phyloP scores from a whole-genome alignment of 2,797 vertebrate species.

The Rhinoraja longicauda region DNA sequence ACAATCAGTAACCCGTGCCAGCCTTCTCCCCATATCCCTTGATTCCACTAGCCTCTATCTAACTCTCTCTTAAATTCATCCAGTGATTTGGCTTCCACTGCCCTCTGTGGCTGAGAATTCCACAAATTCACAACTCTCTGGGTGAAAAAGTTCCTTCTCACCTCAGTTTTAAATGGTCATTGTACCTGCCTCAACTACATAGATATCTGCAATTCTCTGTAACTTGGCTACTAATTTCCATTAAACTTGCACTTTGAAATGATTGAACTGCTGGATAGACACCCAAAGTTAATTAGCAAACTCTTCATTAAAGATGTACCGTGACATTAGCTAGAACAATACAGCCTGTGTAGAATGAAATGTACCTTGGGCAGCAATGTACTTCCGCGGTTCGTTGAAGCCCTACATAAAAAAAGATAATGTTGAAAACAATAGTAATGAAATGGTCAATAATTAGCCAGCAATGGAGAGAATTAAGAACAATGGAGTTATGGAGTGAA shows the following conservation, averaged over 20 bases:
- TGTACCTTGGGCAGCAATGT: constrained; percentile 93
- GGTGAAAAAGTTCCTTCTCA: too few species aligned
- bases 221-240: not conserved
- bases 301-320: not conserved
- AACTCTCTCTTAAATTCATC: too few species aligned
- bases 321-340: not conserved
- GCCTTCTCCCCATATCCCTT: too few species aligned
- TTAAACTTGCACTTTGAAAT: not conserved
- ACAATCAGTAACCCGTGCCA: too few species aligned
- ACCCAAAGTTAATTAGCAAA: not conserved
- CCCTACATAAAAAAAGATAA: constrained; percentile 60
- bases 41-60: too few species aligned
- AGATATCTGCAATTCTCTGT: too few species aligned
- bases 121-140: too few species aligned
- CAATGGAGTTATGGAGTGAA: not conserved
- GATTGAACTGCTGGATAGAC: not conserved
- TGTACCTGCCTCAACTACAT: too few species aligned
- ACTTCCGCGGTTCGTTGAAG: constrained; percentile 90
- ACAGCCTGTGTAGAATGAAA: not conserved
- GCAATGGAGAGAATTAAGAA: not conserved
- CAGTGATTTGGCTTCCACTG: too few species aligned
- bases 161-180: too few species aligned
- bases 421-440: not conserved
- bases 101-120: too few species aligned
- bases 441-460: not conserved